Evolutionary conservation across 2,888 invertebrate genomes (phyloP).

Genomic region (Celastrina argiolus): DNA sequence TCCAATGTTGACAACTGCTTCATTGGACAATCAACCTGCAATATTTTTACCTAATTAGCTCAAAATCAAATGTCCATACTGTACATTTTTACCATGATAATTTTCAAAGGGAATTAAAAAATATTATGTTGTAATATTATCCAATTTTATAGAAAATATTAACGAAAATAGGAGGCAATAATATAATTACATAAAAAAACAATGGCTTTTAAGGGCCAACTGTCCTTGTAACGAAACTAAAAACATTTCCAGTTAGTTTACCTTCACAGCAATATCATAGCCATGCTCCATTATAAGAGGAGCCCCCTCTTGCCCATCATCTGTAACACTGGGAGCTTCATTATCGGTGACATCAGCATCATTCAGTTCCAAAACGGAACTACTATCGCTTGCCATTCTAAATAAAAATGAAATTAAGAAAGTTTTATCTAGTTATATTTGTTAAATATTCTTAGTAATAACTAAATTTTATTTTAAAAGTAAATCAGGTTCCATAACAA

Average conservation of each 20-base stretch:
- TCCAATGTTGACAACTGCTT: conserved; percentile 68
- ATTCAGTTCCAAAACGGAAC: conserved; percentile 65
- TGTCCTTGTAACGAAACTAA: too few relatives aligned
- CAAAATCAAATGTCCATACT: too few relatives aligned
- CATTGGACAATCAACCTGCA: conserved; percentile 64
- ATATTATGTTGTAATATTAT: too few relatives aligned
- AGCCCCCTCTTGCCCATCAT: conserved; percentile 47
- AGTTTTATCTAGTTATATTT: too few relatives aligned
- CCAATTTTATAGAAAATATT: too few relatives aligned
- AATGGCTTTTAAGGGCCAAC: too few relatives aligned
- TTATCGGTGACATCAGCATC: conserved; percentile 59
- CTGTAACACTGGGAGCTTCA: conserved; percentile 54
- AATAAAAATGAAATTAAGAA: conserved; percentile 28
- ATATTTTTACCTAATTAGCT: neutral
- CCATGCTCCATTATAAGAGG: conserved; percentile 70
- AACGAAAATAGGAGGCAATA: too few relatives aligned
- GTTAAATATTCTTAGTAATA: too few relatives aligned
- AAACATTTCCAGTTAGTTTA: conserved; percentile 34
- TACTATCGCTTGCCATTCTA: conserved; percentile 61
- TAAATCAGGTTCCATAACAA: neutral
- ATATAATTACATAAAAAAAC: too few relatives aligned
- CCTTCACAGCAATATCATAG: conserved; percentile 68
- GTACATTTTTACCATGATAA: too few relatives aligned
- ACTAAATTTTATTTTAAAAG: too few relatives aligned
- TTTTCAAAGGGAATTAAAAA: too few relatives aligned